Base-by-base conservation (phyloP, 2,888 invertebrate genomes). In the Plagodis dolabraria region DNA sequence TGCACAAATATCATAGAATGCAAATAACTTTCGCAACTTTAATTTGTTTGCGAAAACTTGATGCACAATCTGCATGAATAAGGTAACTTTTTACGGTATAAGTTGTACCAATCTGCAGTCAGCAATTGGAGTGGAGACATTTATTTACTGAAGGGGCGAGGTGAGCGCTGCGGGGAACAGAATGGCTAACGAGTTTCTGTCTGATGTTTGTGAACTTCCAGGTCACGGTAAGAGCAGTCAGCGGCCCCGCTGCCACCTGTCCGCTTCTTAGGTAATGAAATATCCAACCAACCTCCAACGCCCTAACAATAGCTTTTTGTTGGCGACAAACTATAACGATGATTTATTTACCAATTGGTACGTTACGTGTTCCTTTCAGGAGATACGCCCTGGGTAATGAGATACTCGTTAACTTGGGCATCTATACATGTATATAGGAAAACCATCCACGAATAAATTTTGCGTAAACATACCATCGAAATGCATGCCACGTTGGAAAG, bases 131-230 rank as follows among this genome's bases (percentile, higher is more conserved):
- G 69, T 70, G 73, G 73, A 74, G 72, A 74, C 68, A 76, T 79
- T 76, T 80, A 75, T 79, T 75, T 71, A 70, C 69, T 67, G 46
- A 60, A 53, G 64, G 35, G 68, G 69, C 40, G 67, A 69, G 69
- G 71, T 69, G 66, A 58, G 65, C 61, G 59, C 62, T 55, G 75
- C 70, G 72, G 69, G 66, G 69, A 61, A 47, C 55, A 62, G 66
- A 71, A 64, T 69, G 70, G 75, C 74, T 81, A 82, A 83, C 80
- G 82, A 83, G 82, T 79, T 82, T 80, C 79, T 71, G 74, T 72
- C 74, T 72, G 75, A 77, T 81, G 76, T 80, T 82, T 77, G 80
- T 73, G 76, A 79, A 82, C 71, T 82, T 77, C 61, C 74, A 71
- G 77, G 79, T 79, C 77, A 76, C 72, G 69, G 68, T 63, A 71